phyloP scores from a whole-genome alignment of 2,797 vertebrate species.

The Eospalax fontanierii region DNA sequence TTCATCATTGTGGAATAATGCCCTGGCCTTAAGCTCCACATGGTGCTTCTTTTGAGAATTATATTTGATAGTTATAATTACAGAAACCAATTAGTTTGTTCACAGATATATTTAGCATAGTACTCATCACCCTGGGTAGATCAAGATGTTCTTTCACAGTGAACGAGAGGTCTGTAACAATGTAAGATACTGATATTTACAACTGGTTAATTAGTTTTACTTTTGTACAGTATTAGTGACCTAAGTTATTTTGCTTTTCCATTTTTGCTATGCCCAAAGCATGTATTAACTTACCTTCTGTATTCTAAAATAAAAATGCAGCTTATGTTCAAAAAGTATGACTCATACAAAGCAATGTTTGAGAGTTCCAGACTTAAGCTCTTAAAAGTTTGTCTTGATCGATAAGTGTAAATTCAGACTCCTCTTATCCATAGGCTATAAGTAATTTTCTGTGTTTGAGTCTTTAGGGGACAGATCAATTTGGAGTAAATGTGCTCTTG shows the following conservation, averaged over 20 bases:
- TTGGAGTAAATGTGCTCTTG: constrained; percentile 87
- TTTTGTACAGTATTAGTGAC: constrained; percentile 93
- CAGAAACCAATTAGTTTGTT: constrained; percentile 87
- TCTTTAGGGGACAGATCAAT: constrained; percentile 86
- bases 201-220: constrained; percentile 92
- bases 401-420: constrained; percentile 86
- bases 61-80: constrained; percentile 84
- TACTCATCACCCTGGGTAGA: constrained; percentile 87
- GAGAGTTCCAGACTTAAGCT: constrained; percentile 84
- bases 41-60: constrained; percentile 86
- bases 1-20: constrained; percentile 86
- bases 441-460: constrained; percentile 82
- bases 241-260: constrained; percentile 94
- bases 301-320: constrained; percentile 87
- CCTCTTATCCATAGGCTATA: constrained; percentile 84
- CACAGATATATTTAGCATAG: constrained; percentile 87
- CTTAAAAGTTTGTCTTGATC: constrained; percentile 81
- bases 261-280: constrained; percentile 90
- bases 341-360: constrained; percentile 88
- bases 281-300: constrained; percentile 84
- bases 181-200: constrained; percentile 91
- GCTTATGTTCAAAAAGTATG: constrained; percentile 88
- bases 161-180: constrained; percentile 90
- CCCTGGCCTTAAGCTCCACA: constrained; percentile 87
- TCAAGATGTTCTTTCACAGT: constrained; percentile 87